phyloP scores from a whole-genome alignment of 2,797 vertebrate species.

The Coilia nasus region DNA sequence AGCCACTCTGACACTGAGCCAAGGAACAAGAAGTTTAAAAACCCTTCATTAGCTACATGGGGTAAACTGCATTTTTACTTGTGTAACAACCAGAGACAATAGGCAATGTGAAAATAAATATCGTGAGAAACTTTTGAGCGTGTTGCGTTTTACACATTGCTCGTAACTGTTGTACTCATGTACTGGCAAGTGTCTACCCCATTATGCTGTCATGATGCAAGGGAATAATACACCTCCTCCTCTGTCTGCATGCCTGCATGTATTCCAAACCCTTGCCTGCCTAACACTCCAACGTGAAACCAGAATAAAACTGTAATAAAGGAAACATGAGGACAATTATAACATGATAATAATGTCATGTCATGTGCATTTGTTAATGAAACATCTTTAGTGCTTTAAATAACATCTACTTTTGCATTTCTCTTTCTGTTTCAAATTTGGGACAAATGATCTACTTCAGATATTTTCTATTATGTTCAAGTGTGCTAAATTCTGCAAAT shows the following conservation, averaged over 20 bases:
- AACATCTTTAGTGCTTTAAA: not conserved
- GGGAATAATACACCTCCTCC: not conserved
- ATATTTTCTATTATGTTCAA: not conserved
- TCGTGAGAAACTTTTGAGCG: slow-evolving; percentile 3
- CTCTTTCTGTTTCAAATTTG: no score
- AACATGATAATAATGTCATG: no score
- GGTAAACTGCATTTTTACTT: no score
- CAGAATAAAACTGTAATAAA: not conserved
- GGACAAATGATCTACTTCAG: not conserved
- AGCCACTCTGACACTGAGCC: no score
- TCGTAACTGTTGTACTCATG: not conserved
- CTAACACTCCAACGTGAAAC: not conserved
- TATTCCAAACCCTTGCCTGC: not conserved
- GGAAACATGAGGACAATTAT: not conserved
- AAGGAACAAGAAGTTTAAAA: no score
- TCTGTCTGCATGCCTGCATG: not conserved
- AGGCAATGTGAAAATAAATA: slow-evolving; percentile 2
- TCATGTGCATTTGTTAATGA: no score
- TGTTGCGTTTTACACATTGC: no score
- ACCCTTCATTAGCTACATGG: no score
- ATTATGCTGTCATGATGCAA: not conserved
- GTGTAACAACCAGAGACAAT: not conserved
- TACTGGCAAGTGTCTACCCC: not conserved
- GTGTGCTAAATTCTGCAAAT: not conserved
- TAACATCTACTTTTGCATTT: not conserved